Base-by-base conservation (phyloP, 2,113 vertebrate species). In the Tachycineta bicolor region DNA sequence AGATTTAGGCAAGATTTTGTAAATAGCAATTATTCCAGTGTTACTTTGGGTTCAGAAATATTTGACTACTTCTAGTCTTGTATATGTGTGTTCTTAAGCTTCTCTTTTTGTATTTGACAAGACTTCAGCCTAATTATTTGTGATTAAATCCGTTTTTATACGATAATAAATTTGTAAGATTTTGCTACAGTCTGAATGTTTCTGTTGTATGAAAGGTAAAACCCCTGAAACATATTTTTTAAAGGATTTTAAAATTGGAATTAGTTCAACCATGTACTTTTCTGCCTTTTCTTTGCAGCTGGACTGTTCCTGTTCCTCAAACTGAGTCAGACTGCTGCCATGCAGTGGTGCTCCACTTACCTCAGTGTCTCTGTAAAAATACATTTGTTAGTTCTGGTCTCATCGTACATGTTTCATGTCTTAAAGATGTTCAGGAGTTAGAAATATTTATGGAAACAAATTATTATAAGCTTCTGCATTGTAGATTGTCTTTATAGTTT, bases 51-150 rank as follows among this genome's bases (percentile, higher is more conserved):
- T 95, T 62, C 82, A 74, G 89, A 84, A 93, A 82, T 94, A 97
- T 96, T 94, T 95, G 87, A 94, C 75, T 94, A 49, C 60, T 93
- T 82, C 26, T 77, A 75, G 71, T 78, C 76, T 90, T 97, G 90
- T 94, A 96, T 77, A 95, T 86, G n/a, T 83, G 83, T 90, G 67
- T 95, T 93, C 96, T 97, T 95, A 77, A 96, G 91, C 81, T 67
- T 86, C 56, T 50, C 94, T 74, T 97, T 82, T 97, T 97, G 92
- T 96, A 94, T 94, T 97, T 95, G 80, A 77, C 83, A 83, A 95
- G 49, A 82, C 53, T 95, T 96, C 87, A 83, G 63, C 83, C 69
- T 79, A 75, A 39, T 89, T 78, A 94, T 94, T 94, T 94, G 86
- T 92, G 16, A 70, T 39, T 60, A 24, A 87, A 71, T 63, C 64